Evolutionary conservation across 2,797 vertebrate species (phyloP).

Genomic region (Taenioides sp.): DNA sequence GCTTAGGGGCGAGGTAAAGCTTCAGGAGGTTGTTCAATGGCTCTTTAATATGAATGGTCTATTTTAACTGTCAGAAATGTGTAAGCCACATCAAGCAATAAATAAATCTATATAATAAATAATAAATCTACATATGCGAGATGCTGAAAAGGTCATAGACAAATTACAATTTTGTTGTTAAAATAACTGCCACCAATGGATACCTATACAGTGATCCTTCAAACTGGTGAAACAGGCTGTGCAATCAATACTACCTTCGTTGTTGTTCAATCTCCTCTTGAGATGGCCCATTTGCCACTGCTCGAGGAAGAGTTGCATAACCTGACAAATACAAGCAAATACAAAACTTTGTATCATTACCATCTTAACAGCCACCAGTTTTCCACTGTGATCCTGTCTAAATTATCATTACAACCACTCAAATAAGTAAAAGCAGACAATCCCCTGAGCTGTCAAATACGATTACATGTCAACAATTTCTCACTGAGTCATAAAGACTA

Average conservation of each 20-base stretch:
- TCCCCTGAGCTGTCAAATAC: background rate
- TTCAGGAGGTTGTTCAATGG: no score
- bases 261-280: conserved; percentile 86
- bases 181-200: background rate
- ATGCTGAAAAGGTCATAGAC: background rate
- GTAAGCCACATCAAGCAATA: no score
- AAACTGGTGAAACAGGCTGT: background rate
- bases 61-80: conserved; percentile 51
- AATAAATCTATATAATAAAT: no score
- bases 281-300: conserved; percentile 84
- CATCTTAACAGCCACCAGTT: background rate
- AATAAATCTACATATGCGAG: conserved; percentile 59
- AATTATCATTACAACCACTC: background rate
- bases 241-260: conserved; percentile 75
- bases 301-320: conserved; percentile 74
- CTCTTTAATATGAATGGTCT: conserved; percentile 33
- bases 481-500: background rate
- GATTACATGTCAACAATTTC: no score
- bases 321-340: conserved; percentile 44
- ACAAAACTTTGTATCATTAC: background rate
- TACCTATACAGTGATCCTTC: background rate
- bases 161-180: background rate
- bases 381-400: background rate
- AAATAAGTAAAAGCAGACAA: background rate
- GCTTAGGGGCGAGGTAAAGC: no score